Conservation (phyloP, 1,140 invertebrate genomes). For the Probaryconus sp. region DNA sequence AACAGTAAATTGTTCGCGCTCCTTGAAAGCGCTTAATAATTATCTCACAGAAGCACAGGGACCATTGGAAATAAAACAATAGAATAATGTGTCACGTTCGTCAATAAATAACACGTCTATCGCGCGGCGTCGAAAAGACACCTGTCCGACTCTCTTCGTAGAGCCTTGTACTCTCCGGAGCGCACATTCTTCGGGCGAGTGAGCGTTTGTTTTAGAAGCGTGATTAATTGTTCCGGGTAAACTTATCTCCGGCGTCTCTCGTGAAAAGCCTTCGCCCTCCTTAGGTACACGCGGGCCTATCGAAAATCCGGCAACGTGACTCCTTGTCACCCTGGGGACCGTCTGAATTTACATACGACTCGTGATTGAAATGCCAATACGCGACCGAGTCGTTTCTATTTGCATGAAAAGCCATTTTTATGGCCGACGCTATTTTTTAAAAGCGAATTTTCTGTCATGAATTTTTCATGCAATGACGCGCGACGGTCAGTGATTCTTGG, state of each 20-base stretch:
- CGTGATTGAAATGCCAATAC: constrained; percentile 58
- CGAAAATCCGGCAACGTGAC: constrained; percentile 48
- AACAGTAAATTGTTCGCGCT: constrained; percentile 36
- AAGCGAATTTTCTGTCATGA: constrained; percentile 42
- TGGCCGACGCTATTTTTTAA: constrained; percentile 34
- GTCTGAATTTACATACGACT: constrained; percentile 49
- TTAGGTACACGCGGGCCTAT: constrained; percentile 32
- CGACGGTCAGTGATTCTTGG: constrained; percentile 35
- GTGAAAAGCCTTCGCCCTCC: constrained; percentile 39
- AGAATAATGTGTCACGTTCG: constrained; percentile 23
- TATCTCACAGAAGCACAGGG: constrained; percentile 15
- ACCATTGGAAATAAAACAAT: constrained; percentile 35
- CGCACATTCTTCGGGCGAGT: constrained; percentile 33
- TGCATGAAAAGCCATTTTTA: constrained; percentile 51
- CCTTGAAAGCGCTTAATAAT: constrained; percentile 10
- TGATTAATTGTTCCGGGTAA: constrained; percentile 52
- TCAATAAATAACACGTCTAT: constrained; percentile 46
- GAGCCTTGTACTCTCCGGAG: constrained; percentile 13
- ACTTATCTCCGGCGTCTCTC: constrained; percentile 43
- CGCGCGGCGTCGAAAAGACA: constrained; percentile 34
- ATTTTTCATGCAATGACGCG: constrained; percentile 48
- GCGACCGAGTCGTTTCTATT: constrained; percentile 38
- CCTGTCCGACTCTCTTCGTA: constrained; percentile 31
- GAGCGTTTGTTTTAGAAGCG: constrained; percentile 48
- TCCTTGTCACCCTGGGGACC: constrained; percentile 23